Evolutionary conservation across 2,113 vertebrate species (phyloP), one percentile per base, ranked within the genome.

Genomic region (Urocolius indicus): DNA sequence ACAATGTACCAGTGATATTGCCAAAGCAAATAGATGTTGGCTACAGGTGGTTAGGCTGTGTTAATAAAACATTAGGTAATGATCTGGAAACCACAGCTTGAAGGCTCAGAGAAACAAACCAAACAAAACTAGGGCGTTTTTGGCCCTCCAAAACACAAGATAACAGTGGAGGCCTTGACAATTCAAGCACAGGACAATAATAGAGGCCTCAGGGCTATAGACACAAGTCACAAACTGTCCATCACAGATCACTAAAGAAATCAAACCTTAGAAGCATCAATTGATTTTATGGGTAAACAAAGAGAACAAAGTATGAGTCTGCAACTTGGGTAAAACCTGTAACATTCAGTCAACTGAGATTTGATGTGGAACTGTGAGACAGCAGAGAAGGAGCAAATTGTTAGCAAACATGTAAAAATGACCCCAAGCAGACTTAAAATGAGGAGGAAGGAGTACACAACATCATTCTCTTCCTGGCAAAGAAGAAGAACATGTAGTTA

Each of bases 1-100:
- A 48, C 61, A 66, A 88, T n/a, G 46, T 86, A 62, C 75, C 46
- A 49, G 11, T 58, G 27, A 69, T 92, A 76, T 27, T 88, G 85
- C 69, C 90, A 80, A 88, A 85, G 83, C 32, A 86, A 73, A 46
- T 79, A 83, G 75, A 83, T 85, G 51, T 23, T 94, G 79, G 71
- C 85, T 76, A 29, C 51, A 69, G 54, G 36, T 87, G 49, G 10
- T 65, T 22, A 72, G 63, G 30, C 48, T 74, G 67, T 86, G 67
- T 77, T 88, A 58, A 45, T 49, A 68, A 94, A 88, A 58, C 27
- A 54, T 88, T 36, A 57, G n/a, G 79, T 68, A 85, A 32, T 79
- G 69, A 34, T 85, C 82, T 93, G 82, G 79, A 91, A 93, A 62
- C 80, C 18, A 72, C 41, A 83, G 74, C 51, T 87, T 82, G 58